Evolutionary conservation across 2,113 vertebrate genomes (phyloP).

Genomic region (Anas platyrhynchos): DNA sequence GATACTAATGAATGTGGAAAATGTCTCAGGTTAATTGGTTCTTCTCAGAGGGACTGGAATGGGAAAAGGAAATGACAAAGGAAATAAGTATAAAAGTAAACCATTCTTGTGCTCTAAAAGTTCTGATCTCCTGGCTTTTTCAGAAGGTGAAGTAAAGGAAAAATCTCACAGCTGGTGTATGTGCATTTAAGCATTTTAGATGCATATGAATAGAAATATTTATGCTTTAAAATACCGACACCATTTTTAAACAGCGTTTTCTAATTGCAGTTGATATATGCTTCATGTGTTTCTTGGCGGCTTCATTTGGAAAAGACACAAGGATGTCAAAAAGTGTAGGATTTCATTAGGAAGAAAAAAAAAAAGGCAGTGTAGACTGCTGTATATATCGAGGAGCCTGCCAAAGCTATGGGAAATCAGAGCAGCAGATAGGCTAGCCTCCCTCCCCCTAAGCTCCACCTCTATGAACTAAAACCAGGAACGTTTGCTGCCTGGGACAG

Average conservation of each 20-base stretch:
- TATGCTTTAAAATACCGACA: not conserved
- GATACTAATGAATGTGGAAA: constrained; percentile 38
- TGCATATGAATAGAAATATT: constrained; percentile 15
- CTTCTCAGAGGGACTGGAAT: constrained; percentile 8
- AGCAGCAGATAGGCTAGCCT: constrained; percentile 20
- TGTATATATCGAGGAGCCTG: constrained; percentile 1
- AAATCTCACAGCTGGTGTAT: not conserved
- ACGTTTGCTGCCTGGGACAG: constrained; percentile 52
- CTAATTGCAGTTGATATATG: constrained; percentile 33
- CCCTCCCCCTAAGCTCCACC: not conserved
- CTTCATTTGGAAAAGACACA: constrained; percentile 42
- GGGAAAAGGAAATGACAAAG: constrained; percentile 47
- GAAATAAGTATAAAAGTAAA: constrained; percentile 40
- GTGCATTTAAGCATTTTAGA: not conserved
- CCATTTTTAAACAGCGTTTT: constrained; percentile 33
- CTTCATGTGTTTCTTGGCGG: constrained; percentile 53
- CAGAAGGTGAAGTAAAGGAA: constrained; percentile 5
- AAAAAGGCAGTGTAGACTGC: not conserved
- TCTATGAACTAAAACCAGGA: constrained; percentile 26
- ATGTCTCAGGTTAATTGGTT: constrained; percentile 45
- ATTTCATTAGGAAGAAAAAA: not conserved
- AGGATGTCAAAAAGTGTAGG: constrained; percentile 4
- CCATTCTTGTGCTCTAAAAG: not conserved
- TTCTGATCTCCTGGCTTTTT: constrained; percentile 31
- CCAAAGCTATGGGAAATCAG: constrained; percentile 52